phyloP scores from a whole-genome alignment of 2,113 vertebrate species.

The Chloropsis cyanopogon region DNA sequence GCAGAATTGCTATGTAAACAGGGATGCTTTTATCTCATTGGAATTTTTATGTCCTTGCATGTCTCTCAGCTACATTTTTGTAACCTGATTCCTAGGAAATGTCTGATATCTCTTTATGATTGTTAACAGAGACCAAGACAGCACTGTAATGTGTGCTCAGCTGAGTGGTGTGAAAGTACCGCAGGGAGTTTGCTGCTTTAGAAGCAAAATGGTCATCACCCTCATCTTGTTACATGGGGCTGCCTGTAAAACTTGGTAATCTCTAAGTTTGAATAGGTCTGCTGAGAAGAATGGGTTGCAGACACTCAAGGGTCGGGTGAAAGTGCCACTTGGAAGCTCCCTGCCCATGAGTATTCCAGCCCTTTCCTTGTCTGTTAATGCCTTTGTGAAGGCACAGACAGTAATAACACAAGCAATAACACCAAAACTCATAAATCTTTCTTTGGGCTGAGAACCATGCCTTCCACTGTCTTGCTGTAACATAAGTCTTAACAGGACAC shows the following conservation, averaged over 20 bases:
- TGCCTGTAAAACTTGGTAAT: background rate
- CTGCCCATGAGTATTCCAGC: background rate
- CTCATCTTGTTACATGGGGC: background rate
- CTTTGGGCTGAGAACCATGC: background rate
- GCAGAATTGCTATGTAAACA: conserved; percentile 67
- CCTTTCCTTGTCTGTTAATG: background rate
- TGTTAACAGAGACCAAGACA: conserved; percentile 37
- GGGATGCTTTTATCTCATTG: conserved; percentile 72
- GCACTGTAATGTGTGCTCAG: background rate
- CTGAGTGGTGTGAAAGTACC: background rate
- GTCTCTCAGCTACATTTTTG: conserved; percentile 65
- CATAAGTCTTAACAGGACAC: background rate
- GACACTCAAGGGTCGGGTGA: background rate
- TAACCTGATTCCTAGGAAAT: conserved; percentile 65
- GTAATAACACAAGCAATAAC: background rate
- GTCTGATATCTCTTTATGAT: conserved; percentile 36
- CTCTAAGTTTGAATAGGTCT: background rate
- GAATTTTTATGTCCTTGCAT: conserved; percentile 77
- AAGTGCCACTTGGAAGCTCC: background rate
- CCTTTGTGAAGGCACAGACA: background rate
- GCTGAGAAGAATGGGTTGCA: background rate
- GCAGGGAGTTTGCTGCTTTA: background rate
- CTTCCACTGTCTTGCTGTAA: background rate
- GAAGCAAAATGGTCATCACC: background rate
- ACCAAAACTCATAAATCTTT: background rate